These are phyloP conservation scores for Psylliodes chrysocephalus DNA, from an alignment of 2,888 invertebrate genomes.

Conservation along the genomic window DNA sequence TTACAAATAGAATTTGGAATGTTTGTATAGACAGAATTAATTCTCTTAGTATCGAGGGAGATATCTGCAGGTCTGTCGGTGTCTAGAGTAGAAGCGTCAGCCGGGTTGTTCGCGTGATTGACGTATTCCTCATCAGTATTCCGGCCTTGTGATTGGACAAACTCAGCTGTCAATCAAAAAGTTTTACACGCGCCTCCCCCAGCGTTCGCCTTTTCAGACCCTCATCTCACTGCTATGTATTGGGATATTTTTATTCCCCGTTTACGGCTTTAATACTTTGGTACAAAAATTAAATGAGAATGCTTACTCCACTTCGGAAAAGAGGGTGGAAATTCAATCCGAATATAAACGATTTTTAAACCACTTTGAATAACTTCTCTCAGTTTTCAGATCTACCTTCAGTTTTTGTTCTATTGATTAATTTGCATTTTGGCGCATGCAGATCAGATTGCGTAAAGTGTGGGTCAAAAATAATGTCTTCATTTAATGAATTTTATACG, in stretches of 20 bases:
- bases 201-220: constrained; percentile 47
- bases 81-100: constrained; percentile 35
- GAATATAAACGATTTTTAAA: constrained; percentile 65
- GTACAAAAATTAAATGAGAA: constrained; percentile 58
- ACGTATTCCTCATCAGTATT: constrained; percentile 82
- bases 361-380: constrained; percentile 54
- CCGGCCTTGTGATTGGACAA: constrained; percentile 81
- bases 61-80: constrained; percentile 33
- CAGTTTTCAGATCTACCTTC: constrained; percentile 28
- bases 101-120: constrained; percentile 68
- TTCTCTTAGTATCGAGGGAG: constrained; percentile 27
- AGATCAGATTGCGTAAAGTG: background rate
- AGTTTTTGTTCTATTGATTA: constrained; percentile 26
- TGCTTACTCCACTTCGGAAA: constrained; percentile 43
- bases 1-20: background rate
- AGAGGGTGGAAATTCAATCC: constrained; percentile 63
- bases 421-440: constrained; percentile 26
- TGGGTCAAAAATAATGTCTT: too few relatives aligned
- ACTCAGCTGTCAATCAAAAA: constrained; percentile 84
- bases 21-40: constrained; percentile 5
- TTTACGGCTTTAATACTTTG: constrained; percentile 61
- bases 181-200: constrained; percentile 64
- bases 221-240: constrained; percentile 58
- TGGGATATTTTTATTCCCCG: constrained; percentile 64
- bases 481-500: too few relatives aligned